Percentiles rank a stretch among this genome's conserved stretches.
phyloP scores from a whole-genome alignment of 2,888 invertebrate species.

The Plusia festucae region DNA sequence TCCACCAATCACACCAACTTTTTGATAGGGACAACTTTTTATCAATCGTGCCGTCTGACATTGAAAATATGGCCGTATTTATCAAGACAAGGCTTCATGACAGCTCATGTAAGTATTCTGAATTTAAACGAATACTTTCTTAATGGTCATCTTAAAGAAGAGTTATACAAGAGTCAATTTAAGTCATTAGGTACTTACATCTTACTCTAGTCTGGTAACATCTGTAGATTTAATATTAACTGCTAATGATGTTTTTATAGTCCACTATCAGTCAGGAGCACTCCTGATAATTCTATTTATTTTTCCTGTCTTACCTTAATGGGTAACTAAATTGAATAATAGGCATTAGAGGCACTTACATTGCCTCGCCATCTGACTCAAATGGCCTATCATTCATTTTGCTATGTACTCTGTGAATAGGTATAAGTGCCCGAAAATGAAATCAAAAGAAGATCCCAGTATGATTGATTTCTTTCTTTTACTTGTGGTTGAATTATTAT shows the following conservation, averaged over 20 bases:
- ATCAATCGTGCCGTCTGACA: conserved; percentile 22
- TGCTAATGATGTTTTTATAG: conserved; percentile 28
- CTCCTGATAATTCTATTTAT: conserved; percentile 13
- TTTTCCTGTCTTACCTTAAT: conserved; percentile 32
- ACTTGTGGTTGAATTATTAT: background rate
- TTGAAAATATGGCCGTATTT: background rate
- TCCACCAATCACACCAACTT: conserved; percentile 6
- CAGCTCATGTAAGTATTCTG: no score
- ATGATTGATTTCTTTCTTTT: background rate
- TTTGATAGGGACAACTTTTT: conserved; percentile 11
- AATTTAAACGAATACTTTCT: background rate
- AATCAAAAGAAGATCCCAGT: background rate
- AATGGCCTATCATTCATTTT: conserved; percentile 18
- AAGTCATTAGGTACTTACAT: background rate
- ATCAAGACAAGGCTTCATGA: background rate
- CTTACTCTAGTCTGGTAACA: background rate
- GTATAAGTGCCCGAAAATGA: background rate
- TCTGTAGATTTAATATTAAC: conserved; percentile 10
- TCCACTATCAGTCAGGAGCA: conserved; percentile 20
- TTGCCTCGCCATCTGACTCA: conserved; percentile 8
- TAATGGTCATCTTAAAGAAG: no score
- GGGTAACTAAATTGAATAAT: conserved; percentile 22
- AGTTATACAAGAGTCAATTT: no score
- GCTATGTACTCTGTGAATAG: background rate
- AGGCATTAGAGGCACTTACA: conserved; percentile 8